These are phyloP conservation scores for Montipora capricornis DNA, from an alignment of 64 coral and sea anemone species.

Conservation along the genomic window DNA sequence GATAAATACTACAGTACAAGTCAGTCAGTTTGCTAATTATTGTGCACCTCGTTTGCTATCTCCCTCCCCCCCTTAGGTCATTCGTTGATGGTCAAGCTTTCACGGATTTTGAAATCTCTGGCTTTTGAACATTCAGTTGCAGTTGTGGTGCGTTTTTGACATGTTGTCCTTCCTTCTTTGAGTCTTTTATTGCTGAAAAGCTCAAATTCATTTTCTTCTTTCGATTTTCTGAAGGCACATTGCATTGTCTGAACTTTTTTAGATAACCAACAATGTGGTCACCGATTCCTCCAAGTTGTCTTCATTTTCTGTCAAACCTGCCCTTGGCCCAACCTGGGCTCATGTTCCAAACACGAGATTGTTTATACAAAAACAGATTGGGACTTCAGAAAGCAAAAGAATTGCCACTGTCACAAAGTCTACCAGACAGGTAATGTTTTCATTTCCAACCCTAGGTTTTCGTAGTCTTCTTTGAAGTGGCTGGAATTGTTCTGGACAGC, in stretches of 20 bases:
- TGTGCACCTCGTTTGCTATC: not conserved
- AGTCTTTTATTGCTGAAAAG: not conserved
- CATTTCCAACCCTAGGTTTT: no score
- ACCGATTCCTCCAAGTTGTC: slow-evolving; percentile 57
- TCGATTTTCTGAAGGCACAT: not conserved
- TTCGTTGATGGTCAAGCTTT: slow-evolving; percentile 80
- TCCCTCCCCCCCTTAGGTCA: slow-evolving; percentile 48
- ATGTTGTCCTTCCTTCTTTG: not conserved
- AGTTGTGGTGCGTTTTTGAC: slow-evolving; percentile 68
- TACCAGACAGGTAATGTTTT: slow-evolving; percentile 74
- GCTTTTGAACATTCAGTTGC: slow-evolving; percentile 69
- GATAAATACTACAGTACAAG: no score
- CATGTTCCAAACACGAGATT: slow-evolving; percentile 86
- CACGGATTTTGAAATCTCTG: slow-evolving; percentile 75
- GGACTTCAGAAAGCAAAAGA: slow-evolving; percentile 30
- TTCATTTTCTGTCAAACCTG: slow-evolving; percentile 69
- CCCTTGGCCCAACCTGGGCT: slow-evolving; percentile 87
- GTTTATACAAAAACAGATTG: slow-evolving; percentile 65
- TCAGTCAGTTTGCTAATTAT: not conserved
- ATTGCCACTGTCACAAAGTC: slow-evolving; percentile 88
- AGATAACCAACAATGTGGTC: slow-evolving; percentile 89
- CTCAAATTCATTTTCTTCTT: no score
- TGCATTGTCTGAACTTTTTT: not conserved
- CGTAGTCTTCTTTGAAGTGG: no score
- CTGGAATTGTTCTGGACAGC: no score